These are phyloP conservation scores for Myodes glareolus DNA, from an alignment of 2,113 vertebrate species.

Conservation along the genomic window DNA sequence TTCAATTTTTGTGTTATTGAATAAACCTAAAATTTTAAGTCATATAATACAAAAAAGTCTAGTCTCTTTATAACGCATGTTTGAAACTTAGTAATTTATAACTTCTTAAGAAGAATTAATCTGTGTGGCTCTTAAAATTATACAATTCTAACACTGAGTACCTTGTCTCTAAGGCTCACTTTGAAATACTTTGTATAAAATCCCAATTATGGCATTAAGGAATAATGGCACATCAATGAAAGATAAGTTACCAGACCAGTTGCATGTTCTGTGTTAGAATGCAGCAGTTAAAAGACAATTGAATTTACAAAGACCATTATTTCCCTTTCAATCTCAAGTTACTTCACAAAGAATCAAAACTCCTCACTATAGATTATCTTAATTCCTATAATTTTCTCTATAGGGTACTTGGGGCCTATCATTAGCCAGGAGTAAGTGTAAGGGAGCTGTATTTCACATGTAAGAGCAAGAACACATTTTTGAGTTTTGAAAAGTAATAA, in stretches of 20 bases:
- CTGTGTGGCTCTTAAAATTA: background rate
- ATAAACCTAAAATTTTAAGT: background rate
- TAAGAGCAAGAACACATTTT: background rate
- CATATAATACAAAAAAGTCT: background rate
- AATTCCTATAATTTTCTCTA: background rate
- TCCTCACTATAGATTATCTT: background rate
- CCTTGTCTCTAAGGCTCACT: background rate
- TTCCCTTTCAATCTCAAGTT: constrained; percentile 2
- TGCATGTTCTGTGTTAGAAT: background rate
- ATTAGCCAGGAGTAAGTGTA: background rate
- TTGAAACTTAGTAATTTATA: background rate
- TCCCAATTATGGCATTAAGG: background rate
- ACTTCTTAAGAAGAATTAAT: constrained; percentile 21
- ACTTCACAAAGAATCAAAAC: constrained; percentile 36
- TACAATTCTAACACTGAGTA: background rate
- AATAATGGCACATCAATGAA: background rate
- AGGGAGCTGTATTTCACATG: background rate
- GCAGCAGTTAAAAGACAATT: background rate
- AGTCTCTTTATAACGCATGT: background rate
- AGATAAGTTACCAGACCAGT: background rate
- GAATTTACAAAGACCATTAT: background rate
- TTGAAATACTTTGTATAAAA: background rate
- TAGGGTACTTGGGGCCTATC: background rate
- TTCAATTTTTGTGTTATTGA: constrained; percentile 34
- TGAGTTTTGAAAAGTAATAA: background rate